These are phyloP conservation scores for Sphinx pinastri DNA, from an alignment of 2,888 invertebrate genomes.

Conservation along the genomic window DNA sequence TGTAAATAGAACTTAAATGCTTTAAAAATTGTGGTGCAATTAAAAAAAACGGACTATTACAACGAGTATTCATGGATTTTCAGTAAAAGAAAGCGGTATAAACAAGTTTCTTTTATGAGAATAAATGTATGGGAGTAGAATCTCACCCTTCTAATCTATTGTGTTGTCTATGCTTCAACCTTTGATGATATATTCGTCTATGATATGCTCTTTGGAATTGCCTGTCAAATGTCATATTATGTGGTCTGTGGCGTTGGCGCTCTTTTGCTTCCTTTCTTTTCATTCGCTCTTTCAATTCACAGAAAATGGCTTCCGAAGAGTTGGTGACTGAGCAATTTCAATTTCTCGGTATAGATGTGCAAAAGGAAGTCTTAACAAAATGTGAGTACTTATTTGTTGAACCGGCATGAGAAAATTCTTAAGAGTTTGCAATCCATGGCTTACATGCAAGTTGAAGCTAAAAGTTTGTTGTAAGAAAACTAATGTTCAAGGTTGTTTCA, in stretches of 20 bases:
- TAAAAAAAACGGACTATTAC: too few species aligned
- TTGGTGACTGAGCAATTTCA: constrained; percentile 86
- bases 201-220: constrained; percentile 10
- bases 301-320: constrained; percentile 83
- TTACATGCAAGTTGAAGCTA: constrained; percentile 36
- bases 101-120: too few species aligned
- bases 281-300: constrained; percentile 56
- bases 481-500: constrained; percentile 79
- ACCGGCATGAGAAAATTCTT: constrained; percentile 3
- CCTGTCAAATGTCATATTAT: constrained; percentile 35
- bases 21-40: too few species aligned
- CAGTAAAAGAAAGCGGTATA: too few species aligned
- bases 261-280: constrained; percentile 49
- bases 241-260: constrained; percentile 48
- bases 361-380: constrained; percentile 82
- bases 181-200: constrained; percentile 18
- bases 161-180: constrained; percentile 21
- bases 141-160: background rate
- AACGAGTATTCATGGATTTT: too few species aligned
- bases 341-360: constrained; percentile 84
- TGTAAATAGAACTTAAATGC: too few species aligned
- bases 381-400: constrained; percentile 66
- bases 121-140: too few species aligned
- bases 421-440: constrained; percentile 8
- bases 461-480: constrained; percentile 46